Conservation (phyloP, 2,113 vertebrate genomes). For the Spea multiplicata region DNA sequence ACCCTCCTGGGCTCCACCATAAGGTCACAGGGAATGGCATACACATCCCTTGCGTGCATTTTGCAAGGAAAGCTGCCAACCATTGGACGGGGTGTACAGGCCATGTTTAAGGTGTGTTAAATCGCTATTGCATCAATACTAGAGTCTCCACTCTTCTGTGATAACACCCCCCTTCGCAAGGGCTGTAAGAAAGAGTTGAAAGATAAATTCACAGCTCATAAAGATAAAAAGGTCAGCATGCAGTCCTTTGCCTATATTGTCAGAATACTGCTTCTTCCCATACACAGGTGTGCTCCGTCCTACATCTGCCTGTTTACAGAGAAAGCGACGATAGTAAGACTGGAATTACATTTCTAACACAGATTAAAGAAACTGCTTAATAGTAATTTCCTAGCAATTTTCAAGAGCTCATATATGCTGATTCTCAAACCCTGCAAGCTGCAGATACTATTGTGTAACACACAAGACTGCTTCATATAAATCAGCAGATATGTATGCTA, state of each 20-base stretch:
- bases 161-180: slow-evolving; percentile 53
- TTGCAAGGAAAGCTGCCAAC: slow-evolving; percentile 49
- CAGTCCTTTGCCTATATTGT: slow-evolving; percentile 22
- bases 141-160: slow-evolving; percentile 49
- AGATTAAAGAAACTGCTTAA: no score
- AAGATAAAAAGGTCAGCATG: slow-evolving; percentile 65
- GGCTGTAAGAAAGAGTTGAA: slow-evolving; percentile 58
- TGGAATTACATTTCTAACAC: neutral
- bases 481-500: no score
- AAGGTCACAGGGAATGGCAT: slow-evolving; percentile 62
- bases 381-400: no score
- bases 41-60: slow-evolving; percentile 56
- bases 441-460: no score
- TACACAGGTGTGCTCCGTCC: slow-evolving; percentile 51
- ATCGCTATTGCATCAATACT: slow-evolving; percentile 57
- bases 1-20: slow-evolving; percentile 57
- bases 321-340: neutral
- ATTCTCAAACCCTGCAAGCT: no score
- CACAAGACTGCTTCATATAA: no score
- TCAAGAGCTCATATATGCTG: no score
- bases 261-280: slow-evolving; percentile 47
- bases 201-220: slow-evolving; percentile 79
- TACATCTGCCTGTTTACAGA: neutral
- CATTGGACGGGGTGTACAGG: slow-evolving; percentile 56
- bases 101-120: slow-evolving; percentile 63